A percentile compares a stretch with the other conserved stretches of the same genome.
phyloP scores from a whole-genome alignment of 2,113 vertebrate species.

The human (Homo sapiens) region DNA sequence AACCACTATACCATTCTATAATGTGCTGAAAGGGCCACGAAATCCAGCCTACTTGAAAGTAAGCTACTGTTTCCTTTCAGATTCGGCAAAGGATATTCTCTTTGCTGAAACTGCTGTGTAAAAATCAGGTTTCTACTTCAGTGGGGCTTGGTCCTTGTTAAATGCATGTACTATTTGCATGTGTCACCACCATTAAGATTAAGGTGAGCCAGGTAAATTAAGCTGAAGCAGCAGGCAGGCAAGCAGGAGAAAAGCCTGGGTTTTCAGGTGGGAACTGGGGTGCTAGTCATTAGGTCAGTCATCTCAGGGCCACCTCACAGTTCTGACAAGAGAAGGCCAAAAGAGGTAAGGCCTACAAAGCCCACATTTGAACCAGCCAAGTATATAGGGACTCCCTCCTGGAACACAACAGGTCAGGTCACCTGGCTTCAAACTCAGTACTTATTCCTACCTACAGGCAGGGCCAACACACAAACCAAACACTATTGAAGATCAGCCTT shows the following conservation, averaged over 20 bases:
- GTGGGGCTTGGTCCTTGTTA: conserved; percentile 30
- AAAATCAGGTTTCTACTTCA: conserved; percentile 29
- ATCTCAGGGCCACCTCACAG: neutral
- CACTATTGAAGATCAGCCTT: conserved; percentile 56
- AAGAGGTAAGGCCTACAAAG: neutral
- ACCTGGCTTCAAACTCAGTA: neutral
- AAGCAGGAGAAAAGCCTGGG: neutral
- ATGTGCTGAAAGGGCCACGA: neutral
- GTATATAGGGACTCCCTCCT: neutral
- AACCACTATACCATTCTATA: neutral
- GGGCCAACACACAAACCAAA: conserved; percentile 46
- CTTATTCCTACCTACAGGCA: neutral
- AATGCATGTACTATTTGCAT: conserved; percentile 6
- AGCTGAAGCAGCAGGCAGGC: neutral
- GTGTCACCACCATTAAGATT: neutral
- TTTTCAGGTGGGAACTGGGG: neutral
- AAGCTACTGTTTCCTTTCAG: neutral
- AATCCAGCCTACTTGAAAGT: conserved; percentile 19
- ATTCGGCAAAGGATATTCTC: neutral
- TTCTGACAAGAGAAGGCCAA: neutral
- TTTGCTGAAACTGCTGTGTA: conserved; percentile 27
- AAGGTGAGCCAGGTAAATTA: conserved; percentile 33
- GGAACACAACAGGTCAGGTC: neutral
- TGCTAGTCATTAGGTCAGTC: conserved; percentile 30
- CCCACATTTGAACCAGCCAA: neutral